Percentiles rank a stretch among this genome's conserved stretches.
Conservation (phyloP, 1,140 invertebrate species). For the Solenopsis fugax region DNA sequence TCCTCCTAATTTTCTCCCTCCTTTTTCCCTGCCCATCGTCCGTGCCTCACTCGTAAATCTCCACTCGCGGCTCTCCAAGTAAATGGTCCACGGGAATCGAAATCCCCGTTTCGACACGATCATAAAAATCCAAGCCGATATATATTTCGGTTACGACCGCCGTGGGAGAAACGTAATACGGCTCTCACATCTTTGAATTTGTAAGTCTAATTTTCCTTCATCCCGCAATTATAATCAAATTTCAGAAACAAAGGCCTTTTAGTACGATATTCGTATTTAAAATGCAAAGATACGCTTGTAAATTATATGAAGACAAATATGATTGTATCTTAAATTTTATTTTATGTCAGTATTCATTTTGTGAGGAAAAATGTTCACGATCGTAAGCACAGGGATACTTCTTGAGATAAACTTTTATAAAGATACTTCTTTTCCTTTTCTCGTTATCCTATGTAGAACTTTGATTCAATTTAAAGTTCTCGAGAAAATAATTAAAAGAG, state of each 20-base stretch:
- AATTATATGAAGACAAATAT: not conserved
- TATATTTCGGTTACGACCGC: not conserved
- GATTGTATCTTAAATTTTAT: not conserved
- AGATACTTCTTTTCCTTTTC: not conserved
- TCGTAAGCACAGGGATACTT: not conserved
- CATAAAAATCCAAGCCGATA: conserved; percentile 5
- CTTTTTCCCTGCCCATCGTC: conserved; percentile 34
- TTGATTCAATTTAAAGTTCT: conserved; percentile 29
- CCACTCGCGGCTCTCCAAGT: conserved; percentile 29
- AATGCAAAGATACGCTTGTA: not conserved
- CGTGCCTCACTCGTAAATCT: conserved; percentile 29
- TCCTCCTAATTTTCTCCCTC: conserved; percentile 58
- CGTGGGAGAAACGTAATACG: not conserved
- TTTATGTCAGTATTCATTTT: not conserved
- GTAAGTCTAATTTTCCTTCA: not conserved
- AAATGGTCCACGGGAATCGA: conserved; percentile 33
- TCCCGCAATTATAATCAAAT: not conserved
- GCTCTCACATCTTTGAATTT: not conserved
- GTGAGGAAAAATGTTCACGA: not conserved
- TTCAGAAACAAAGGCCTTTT: not conserved
- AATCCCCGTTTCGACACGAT: not conserved
- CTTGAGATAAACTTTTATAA: not conserved
- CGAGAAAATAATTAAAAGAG: conserved; percentile 5
- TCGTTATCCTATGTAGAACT: conserved; percentile 1
- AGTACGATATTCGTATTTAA: not conserved